Base-by-base conservation (phyloP, 2,113 vertebrate species). In the Arothron firmamentum region DNA sequence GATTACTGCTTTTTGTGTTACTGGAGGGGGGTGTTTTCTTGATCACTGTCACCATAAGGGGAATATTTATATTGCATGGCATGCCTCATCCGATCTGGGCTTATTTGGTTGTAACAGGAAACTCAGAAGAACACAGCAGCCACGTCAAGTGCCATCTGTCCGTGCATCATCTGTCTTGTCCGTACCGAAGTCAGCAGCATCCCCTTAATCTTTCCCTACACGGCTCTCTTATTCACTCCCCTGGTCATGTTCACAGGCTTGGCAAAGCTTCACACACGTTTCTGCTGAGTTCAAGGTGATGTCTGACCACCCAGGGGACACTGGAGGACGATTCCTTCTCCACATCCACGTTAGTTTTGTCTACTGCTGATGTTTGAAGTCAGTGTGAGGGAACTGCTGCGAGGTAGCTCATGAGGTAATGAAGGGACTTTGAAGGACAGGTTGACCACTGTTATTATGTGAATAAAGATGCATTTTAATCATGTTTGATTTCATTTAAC, bases 281-380 rank as follows among this genome's bases (percentile, higher is more conserved):
- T 58, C 51, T 55, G 49, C 57, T 20, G 62, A 55, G 79, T 85
- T 85, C 79, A 87, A 84, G 88, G 90, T 87, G 77, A 63, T 80
- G 82, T 58, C 54, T 52, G 46, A 61, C 45, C 50, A 65, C 85
- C 59, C 46, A 3, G n/a, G 86, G 74, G 83, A 81, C 46, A 15
- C 11, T 31, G 38, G 53, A 81, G 81, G 72, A 82, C 67, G 81
- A 71, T 65, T 68, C 58, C 61, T 31, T 67, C 62, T 45, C 67
- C 53, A 65, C 14, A 70, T 59, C 74, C 59, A 70, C 68, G 75
- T 72, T 86, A 88, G 90, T 92, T 92, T 88, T 75, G 91, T 91
- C 91, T 92, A 86, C 83, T 85, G 84, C 85, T 88, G 82, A 88
- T 78, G 88, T 87, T 77, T 81, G 78, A 64, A 74, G 77, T 82